These are phyloP conservation scores for Labeo calbasu DNA, from an alignment of 2,797 vertebrate genomes.

Conservation along the genomic window DNA sequence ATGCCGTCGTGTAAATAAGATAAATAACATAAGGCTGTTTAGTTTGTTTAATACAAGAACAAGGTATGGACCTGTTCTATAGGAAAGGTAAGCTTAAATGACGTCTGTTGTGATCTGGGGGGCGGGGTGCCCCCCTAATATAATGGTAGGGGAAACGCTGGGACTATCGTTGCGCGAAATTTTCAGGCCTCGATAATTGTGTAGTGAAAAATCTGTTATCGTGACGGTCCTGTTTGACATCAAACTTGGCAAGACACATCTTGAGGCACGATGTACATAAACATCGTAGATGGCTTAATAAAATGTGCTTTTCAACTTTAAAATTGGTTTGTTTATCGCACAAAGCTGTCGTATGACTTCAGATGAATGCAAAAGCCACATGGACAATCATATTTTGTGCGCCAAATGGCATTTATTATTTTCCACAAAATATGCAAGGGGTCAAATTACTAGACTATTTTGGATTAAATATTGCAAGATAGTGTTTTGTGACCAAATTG, in stretches of 20 bases:
- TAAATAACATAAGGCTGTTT: too few relatives aligned
- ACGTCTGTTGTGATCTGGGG: too few relatives aligned
- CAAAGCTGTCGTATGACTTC: background rate
- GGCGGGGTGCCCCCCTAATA: too few relatives aligned
- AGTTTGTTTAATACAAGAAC: too few relatives aligned
- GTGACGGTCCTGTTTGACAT: background rate
- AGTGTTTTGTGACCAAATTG: background rate
- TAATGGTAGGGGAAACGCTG: too few relatives aligned
- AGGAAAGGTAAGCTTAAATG: too few relatives aligned
- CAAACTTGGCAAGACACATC: background rate
- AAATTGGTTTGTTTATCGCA: background rate
- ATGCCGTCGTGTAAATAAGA: too few relatives aligned
- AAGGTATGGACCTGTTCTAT: too few relatives aligned
- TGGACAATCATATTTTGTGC: background rate
- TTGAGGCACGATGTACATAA: background rate
- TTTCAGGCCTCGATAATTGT: background rate
- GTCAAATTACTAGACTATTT: background rate
- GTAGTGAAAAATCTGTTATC: background rate
- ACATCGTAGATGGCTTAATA: background rate
- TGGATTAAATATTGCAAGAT: background rate
- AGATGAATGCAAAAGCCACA: background rate
- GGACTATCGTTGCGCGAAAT: too few relatives aligned
- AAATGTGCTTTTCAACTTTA: background rate
- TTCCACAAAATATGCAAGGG: background rate
- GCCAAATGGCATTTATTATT: background rate